A percentile compares a stretch with the other conserved stretches of the same genome.
Conservation (phyloP, 2,888 invertebrate genomes). For the Lycophotia porphyrea region DNA sequence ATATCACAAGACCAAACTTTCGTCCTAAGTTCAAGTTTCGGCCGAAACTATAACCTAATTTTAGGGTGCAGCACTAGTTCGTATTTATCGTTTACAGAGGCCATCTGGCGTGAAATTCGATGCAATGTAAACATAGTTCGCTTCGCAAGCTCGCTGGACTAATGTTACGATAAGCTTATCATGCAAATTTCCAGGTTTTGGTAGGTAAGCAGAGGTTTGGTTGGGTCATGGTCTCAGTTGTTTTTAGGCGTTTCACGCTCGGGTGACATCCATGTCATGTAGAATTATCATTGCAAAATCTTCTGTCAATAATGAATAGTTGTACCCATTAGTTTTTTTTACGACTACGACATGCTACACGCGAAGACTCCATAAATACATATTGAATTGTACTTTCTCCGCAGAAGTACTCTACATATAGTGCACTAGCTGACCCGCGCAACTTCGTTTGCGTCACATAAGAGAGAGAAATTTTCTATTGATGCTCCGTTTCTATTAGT, state of each 20-base stretch:
- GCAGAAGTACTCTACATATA: too few species aligned
- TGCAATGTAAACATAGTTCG: constrained; percentile 55
- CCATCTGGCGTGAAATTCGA: constrained; percentile 60
- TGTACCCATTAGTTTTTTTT: too few species aligned
- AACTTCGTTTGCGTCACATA: too few species aligned
- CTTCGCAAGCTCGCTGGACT: constrained; percentile 48
- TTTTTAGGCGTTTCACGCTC: not conserved
- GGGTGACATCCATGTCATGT: not conserved
- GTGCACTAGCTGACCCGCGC: too few species aligned
- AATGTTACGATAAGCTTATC: constrained; percentile 56
- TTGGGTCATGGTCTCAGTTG: not conserved
- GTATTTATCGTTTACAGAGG: constrained; percentile 52
- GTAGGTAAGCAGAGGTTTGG: not conserved
- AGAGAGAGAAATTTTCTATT: too few species aligned
- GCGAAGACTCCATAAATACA: too few species aligned
- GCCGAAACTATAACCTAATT: constrained; percentile 26
- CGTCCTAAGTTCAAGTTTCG: constrained; percentile 25
- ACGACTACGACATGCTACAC: too few species aligned
- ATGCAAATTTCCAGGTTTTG: constrained; percentile 43
- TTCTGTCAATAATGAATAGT: too few species aligned
- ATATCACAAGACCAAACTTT: constrained; percentile 17
- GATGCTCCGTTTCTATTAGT: too few species aligned
- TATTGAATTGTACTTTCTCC: too few species aligned
- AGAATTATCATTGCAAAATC: not conserved
- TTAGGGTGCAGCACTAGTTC: constrained; percentile 34